phyloP scores from a whole-genome alignment of 2,888 invertebrate genomes.

The Orchestes rusci region DNA sequence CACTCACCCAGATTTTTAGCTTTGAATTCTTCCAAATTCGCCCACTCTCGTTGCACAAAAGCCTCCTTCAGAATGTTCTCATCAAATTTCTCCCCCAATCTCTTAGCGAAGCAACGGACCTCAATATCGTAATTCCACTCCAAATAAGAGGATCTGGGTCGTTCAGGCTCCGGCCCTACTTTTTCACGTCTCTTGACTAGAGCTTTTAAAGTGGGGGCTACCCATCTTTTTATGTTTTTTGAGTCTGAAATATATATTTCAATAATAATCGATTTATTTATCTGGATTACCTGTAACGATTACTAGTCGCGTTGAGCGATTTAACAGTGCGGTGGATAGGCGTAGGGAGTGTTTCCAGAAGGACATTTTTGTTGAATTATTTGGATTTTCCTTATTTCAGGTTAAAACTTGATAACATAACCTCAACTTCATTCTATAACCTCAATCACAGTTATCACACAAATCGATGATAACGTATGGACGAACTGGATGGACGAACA shows the following conservation, averaged over 20 bases:
- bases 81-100: constrained; percentile 79
- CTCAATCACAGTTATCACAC: too few species aligned
- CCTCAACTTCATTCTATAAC: too few species aligned
- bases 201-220: constrained; percentile 60
- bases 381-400: too few species aligned
- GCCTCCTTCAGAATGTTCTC: constrained; percentile 62
- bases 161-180: constrained; percentile 48
- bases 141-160: constrained; percentile 56
- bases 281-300: constrained; percentile 4
- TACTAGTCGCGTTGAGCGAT: neutral
- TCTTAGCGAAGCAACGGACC: constrained; percentile 77
- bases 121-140: constrained; percentile 88
- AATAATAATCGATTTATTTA: neutral
- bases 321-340: constrained; percentile 6
- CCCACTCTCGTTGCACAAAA: constrained; percentile 72
- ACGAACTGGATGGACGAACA: too few species aligned
- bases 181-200: constrained; percentile 53
- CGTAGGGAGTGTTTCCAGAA: constrained; percentile 11
- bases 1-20: constrained; percentile 42
- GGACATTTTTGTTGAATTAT: constrained; percentile 8
- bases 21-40: constrained; percentile 61
- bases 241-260: too few species aligned
- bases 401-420: too few species aligned
- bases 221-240: constrained; percentile 53
- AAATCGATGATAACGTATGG: too few species aligned